Percentiles rank a stretch among this genome's conserved stretches.
These are phyloP conservation scores for Carpatolechia fugitivella DNA, from an alignment of 2,888 invertebrate genomes.

Conservation along the genomic window DNA sequence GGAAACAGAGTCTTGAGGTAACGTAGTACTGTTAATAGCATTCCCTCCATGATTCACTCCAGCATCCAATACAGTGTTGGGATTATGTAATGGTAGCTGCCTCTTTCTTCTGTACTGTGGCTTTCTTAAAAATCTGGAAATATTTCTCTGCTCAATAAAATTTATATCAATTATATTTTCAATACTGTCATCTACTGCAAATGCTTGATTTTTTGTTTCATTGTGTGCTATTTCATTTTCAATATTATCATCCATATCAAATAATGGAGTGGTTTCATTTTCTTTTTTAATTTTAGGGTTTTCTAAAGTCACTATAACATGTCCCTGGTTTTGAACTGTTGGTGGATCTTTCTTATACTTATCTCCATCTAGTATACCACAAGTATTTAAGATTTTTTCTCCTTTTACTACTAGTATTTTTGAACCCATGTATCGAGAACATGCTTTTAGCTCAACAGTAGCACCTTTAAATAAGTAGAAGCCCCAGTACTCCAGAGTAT, in stretches of 20 bases:
- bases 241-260: conserved; percentile 16
- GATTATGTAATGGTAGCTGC: conserved; percentile 55
- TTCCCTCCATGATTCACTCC: conserved; percentile 89
- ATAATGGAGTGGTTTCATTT: conserved; percentile 21
- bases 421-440: conserved; percentile 88
- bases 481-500: conserved; percentile 93
- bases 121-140: neutral
- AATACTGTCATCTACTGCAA: neutral
- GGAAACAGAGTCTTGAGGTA: conserved; percentile 83
- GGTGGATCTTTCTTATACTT: conserved; percentile 81
- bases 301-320: conserved; percentile 70
- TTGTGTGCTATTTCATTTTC: conserved; percentile 10
- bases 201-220: conserved; percentile 20
- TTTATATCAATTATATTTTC: neutral
- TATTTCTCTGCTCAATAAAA: neutral
- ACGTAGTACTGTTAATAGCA: conserved; percentile 76
- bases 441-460: conserved; percentile 86
- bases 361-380: conserved; percentile 86
- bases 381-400: conserved; percentile 86
- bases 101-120: conserved; percentile 35
- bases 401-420: conserved; percentile 90
- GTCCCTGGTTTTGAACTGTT: conserved; percentile 78
- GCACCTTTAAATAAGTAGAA: conserved; percentile 90
- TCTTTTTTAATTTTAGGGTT: conserved; percentile 42
- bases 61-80: conserved; percentile 82